Conservation (phyloP, 1,140 invertebrate genomes). For the Macrobrachium nipponense region DNA sequence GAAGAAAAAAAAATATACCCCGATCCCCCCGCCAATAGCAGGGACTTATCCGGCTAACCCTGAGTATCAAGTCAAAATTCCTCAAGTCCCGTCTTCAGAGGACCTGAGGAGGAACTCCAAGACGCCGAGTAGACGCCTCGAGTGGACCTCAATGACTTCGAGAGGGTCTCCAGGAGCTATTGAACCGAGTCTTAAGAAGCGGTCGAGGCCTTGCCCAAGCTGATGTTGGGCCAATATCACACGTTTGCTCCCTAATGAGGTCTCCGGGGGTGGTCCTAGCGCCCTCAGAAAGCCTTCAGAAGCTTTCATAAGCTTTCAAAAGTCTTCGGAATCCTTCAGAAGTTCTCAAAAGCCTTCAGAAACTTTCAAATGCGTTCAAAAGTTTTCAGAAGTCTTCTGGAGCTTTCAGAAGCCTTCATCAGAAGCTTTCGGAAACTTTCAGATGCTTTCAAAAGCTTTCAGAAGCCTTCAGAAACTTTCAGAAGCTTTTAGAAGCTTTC, state of each 20-base stretch:
- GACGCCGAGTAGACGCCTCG: constrained; percentile 24
- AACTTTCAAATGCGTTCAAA: no score
- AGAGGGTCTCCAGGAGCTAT: constrained; percentile 34
- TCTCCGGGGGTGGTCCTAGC: constrained; percentile 4
- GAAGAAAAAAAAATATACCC: no score
- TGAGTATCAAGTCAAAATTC: constrained; percentile 48
- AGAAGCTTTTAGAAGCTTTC: no score
- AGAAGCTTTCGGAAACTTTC: no score
- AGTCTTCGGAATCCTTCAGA: no score
- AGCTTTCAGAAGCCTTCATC: no score
- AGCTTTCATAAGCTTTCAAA: no score
- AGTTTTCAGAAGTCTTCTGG: no score
- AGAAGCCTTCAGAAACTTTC: no score
- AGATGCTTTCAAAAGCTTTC: no score
- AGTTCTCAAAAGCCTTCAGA: no score
- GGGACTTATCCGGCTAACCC: constrained; percentile 23
- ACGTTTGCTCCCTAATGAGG: constrained; percentile 27
- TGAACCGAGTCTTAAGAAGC: background rate
- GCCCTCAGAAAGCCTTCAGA: background rate
- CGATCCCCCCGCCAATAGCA: constrained; percentile 8
- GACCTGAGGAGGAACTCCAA: constrained; percentile 10
- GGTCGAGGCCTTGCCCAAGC: constrained; percentile 27
- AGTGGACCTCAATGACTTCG: constrained; percentile 31
- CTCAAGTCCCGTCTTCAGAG: constrained; percentile 22
- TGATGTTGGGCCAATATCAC: constrained; percentile 44